phyloP scores from a whole-genome alignment of 2,797 vertebrate species.

The Leuciscus waleckii region DNA sequence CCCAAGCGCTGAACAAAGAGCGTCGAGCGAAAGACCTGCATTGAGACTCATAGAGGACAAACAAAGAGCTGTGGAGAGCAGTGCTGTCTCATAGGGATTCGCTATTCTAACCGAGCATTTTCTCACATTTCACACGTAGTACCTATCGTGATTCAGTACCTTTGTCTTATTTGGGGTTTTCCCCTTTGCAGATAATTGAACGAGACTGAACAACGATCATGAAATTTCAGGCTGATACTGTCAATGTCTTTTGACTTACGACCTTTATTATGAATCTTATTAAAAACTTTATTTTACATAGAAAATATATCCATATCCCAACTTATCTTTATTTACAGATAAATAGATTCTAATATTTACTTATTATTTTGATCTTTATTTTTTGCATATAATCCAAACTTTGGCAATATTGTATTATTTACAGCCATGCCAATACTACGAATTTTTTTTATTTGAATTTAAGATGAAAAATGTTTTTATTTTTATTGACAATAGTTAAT shows the following conservation, averaged over 20 bases:
- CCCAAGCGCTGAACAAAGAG: constrained; percentile 74
- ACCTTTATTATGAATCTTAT: too few relatives aligned
- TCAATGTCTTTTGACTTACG: neutral
- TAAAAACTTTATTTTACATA: neutral
- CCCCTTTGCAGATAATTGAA: neutral
- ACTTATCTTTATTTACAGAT: neutral
- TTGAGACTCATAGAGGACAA: constrained; percentile 59
- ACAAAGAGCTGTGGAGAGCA: constrained; percentile 55
- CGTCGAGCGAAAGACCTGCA: constrained; percentile 67
- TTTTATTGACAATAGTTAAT: neutral
- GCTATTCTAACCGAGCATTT: constrained; percentile 68
- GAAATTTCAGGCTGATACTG: neutral
- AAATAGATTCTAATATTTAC: neutral
- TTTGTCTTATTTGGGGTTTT: neutral
- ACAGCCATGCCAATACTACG: neutral
- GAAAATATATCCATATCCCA: neutral
- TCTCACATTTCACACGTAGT: constrained; percentile 71
- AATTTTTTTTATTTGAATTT: neutral
- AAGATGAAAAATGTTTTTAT: neutral
- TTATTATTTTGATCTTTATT: neutral
- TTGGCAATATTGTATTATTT: neutral
- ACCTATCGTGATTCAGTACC: constrained; percentile 7
- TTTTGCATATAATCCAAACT: neutral
- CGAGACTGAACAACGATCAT: neutral
- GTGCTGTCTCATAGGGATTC: constrained; percentile 58